These are phyloP conservation scores for Lathronympha strigana DNA, from an alignment of 2,888 invertebrate species.

Conservation along the genomic window DNA sequence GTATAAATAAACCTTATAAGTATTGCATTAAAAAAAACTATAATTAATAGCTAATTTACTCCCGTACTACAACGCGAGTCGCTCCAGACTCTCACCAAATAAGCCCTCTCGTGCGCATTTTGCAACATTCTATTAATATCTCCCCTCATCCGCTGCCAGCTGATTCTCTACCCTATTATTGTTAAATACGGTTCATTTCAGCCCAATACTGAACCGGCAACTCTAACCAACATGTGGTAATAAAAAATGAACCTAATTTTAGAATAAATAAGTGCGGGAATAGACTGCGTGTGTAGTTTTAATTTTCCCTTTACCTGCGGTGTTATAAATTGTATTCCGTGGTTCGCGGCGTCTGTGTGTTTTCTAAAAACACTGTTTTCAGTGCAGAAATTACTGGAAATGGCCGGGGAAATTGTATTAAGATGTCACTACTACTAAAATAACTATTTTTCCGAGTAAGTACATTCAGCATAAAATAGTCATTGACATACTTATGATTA, in stretches of 20 bases:
- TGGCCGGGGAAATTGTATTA: not conserved
- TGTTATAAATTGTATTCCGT: constrained; percentile 58
- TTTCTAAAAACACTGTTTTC: constrained; percentile 26
- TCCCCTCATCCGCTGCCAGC: constrained; percentile 1
- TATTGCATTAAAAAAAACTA: too few species aligned
- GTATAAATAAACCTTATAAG: too few species aligned
- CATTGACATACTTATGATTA: too few species aligned
- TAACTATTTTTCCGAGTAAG: too few species aligned
- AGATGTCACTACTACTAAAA: too few species aligned
- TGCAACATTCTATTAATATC: constrained; percentile 52
- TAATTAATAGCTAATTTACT: not conserved
- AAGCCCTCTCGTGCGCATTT: constrained; percentile 70
- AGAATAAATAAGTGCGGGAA: not conserved
- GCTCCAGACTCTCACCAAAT: constrained; percentile 67
- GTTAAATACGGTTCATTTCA: not conserved
- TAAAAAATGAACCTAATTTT: constrained; percentile 6
- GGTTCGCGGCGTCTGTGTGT: constrained; percentile 27
- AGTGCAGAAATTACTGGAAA: not conserved
- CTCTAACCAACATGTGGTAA: not conserved
- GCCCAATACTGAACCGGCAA: not conserved
- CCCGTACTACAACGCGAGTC: constrained; percentile 37
- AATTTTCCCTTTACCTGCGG: constrained; percentile 61
- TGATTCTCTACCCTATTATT: not conserved
- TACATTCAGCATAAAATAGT: too few species aligned
- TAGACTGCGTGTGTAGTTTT: constrained; percentile 20